Base-by-base conservation (phyloP, 2,113 vertebrate genomes). In the Odocoileus virginianus region DNA sequence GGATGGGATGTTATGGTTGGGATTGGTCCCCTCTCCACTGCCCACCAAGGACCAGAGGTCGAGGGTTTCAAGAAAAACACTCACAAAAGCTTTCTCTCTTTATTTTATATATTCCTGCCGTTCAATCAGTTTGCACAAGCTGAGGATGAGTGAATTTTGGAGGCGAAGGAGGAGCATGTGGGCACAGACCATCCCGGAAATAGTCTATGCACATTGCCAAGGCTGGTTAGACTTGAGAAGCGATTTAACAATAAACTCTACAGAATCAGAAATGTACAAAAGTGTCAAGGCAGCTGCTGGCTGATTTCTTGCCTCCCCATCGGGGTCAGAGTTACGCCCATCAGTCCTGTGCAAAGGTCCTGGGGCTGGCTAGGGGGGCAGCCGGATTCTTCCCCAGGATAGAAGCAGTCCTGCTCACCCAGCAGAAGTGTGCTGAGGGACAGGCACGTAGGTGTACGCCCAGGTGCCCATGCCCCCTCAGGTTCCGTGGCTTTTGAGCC, bases 341-440 rank as follows among this genome's bases (percentile, higher is more conserved):
- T 98, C 97, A 79, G 87, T 98, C 98, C 95, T 98, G 98, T 98
- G 98, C 98, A 98, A 98, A 98, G 98, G 98, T 98, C 98, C 96
- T 93, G 96, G 98, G 98, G 98, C 97, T 91, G 98, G 98, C 98
- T 76, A 43, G 78, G 50, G 50, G 27, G 45, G 93, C 97, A 98
- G 98, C 95, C 79, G 90, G 60, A 76, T 96, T 97, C 94, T 94
- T 92, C 97, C 96, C 94, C 81, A 95, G 96, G 88, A 97, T 96
- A 93, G 97, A 43, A 61, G 96, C 86, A 83, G 96, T 97, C 98
- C 88, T 15, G 96, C 40, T 74, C 64, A 30, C 86, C 79, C 83
- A 30, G 90, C 81, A 58, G 93, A 87, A 27, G 45, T 10, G 57
- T 57, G 82, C 89, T 64, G 9, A 52, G 58, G 14, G 71, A 43